Evolutionary conservation across 2,113 vertebrate species (phyloP).

Genomic region (Macquaria ambigua): DNA sequence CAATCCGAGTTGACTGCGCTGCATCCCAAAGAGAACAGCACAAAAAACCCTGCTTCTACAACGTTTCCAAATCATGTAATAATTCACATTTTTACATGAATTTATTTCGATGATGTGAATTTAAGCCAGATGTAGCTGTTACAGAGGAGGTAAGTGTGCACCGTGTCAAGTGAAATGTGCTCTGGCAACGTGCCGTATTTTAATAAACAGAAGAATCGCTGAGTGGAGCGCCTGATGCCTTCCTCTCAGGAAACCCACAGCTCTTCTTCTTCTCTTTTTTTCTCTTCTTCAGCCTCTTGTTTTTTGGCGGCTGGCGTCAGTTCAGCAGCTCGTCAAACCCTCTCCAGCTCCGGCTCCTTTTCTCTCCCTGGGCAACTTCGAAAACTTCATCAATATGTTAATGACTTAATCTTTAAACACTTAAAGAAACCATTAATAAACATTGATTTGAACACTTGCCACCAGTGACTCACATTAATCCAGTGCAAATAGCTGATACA

Average conservation of each 20-base stretch:
- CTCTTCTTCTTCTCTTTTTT: constrained; percentile 1
- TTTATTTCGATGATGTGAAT: neutral
- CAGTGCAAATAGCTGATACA: constrained; percentile 92
- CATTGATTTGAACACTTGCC: constrained; percentile 91
- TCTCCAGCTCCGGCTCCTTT: constrained; percentile 90
- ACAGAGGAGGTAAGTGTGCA: neutral
- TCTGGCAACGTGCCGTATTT: neutral
- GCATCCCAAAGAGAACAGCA: constrained; percentile 81
- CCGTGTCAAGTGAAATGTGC: neutral
- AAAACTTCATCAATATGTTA: constrained; percentile 99
- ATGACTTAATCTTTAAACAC: constrained; percentile 97
- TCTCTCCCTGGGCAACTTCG: constrained; percentile 90
- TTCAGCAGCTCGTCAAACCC: constrained; percentile 89
- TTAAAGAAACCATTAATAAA: constrained; percentile 93
- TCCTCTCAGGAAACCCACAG: constrained; percentile 9
- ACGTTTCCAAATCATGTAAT: neutral
- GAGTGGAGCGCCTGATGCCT: neutral
- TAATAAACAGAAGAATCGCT: constrained; percentile 14
- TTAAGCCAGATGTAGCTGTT: neutral
- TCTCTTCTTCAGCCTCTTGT: constrained; percentile 16
- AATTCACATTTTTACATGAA: neutral
- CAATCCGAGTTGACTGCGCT: constrained; percentile 88
- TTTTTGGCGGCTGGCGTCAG: constrained; percentile 44
- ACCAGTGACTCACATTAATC: constrained; percentile 91
- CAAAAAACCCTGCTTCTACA: too few species aligned